Conservation (phyloP, 2,888 invertebrate genomes). For the Trissonchulus latispiculum region DNA sequence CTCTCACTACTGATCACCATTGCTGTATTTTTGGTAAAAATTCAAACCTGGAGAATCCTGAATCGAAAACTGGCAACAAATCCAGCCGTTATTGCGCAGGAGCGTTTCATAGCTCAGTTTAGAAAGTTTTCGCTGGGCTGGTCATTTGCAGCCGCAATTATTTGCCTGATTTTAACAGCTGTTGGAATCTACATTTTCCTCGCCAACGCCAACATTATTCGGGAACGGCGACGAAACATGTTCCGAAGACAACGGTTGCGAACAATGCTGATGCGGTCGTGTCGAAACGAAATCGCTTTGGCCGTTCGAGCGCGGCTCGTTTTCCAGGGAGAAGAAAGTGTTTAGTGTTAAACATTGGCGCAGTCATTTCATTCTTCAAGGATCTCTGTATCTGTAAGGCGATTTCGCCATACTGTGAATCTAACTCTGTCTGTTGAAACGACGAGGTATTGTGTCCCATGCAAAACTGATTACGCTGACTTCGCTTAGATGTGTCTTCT, state of each 20-base stretch:
- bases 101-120: neutral
- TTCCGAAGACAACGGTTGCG: neutral
- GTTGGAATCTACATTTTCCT: slow-evolving; percentile 9
- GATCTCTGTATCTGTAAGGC: too few relatives aligned
- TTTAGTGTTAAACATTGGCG: too few relatives aligned
- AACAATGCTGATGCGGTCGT: slow-evolving; percentile 17
- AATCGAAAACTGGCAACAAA: neutral
- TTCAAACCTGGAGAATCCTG: neutral
- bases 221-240: neutral
- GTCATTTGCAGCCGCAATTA: slow-evolving; percentile 19
- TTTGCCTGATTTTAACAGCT: slow-evolving; percentile 8
- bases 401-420: too few relatives aligned
- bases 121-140: slow-evolving; percentile 14
- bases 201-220: neutral
- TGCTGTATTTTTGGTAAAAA: neutral
- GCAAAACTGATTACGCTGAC: too few relatives aligned
- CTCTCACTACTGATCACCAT: neutral
- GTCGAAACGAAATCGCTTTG: slow-evolving; percentile 18
- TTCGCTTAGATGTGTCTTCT: too few relatives aligned
- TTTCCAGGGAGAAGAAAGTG: too few relatives aligned
- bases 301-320: slow-evolving; percentile 14
- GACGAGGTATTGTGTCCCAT: too few relatives aligned
- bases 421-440: too few relatives aligned
- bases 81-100: neutral
- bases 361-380: too few relatives aligned